Percentiles rank a stretch among this genome's conserved stretches.
Conservation (phyloP, 2,888 invertebrate genomes). For the Dynastes hyllus region DNA sequence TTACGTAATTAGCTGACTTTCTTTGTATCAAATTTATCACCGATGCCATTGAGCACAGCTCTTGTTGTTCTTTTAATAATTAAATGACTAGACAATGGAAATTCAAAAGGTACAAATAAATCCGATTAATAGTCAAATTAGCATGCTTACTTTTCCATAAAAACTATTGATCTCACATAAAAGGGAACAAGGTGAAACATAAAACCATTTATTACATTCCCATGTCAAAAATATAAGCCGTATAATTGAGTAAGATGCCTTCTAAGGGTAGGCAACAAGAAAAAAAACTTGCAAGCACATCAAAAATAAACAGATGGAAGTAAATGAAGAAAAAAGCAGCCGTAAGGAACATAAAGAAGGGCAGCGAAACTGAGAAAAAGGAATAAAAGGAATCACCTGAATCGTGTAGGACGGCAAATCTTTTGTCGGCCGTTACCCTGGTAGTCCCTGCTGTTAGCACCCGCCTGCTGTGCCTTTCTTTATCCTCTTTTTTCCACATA, state of each 20-base stretch:
- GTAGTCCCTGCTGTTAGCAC: constrained; percentile 85
- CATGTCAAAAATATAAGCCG: too few relatives aligned
- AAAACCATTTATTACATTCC: too few relatives aligned
- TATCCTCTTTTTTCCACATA: constrained; percentile 82
- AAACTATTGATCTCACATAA: too few relatives aligned
- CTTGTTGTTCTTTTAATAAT: too few relatives aligned
- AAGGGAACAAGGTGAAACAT: too few relatives aligned
- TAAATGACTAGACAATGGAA: too few relatives aligned
- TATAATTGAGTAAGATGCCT: not conserved
- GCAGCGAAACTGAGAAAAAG: not conserved
- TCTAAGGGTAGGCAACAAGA: not conserved
- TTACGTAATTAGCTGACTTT: too few relatives aligned
- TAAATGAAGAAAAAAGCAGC: constrained; percentile 1
- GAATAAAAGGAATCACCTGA: constrained; percentile 74
- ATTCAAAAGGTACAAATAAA: too few relatives aligned
- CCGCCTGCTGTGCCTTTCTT: constrained; percentile 73
- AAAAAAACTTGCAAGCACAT: not conserved
- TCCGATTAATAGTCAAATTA: too few relatives aligned
- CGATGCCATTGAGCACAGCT: too few relatives aligned
- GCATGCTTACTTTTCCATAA: too few relatives aligned
- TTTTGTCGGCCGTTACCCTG: constrained; percentile 82
- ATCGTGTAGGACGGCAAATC: constrained; percentile 85
- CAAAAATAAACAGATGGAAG: not conserved
- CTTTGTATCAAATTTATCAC: too few relatives aligned
- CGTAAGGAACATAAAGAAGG: not conserved